phyloP scores from a whole-genome alignment of 1,140 invertebrate species.

The Ganaspis sp. region DNA sequence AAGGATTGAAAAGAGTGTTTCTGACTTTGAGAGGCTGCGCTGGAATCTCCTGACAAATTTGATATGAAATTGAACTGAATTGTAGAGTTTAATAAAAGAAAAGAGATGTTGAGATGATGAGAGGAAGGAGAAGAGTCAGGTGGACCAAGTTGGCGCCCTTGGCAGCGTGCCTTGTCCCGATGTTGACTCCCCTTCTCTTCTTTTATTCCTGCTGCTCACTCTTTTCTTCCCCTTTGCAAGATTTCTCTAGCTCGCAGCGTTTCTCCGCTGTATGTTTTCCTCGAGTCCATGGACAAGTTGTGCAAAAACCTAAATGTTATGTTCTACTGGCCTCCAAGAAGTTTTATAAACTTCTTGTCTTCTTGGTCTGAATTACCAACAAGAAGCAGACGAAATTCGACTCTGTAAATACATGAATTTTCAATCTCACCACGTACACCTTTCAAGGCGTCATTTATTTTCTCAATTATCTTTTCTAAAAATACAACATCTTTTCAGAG shows the following conservation, averaged over 20 bases:
- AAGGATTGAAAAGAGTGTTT: no score
- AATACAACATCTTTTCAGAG: neutral
- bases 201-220: neutral
- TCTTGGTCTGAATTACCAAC: neutral
- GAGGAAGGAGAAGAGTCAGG: conserved; percentile 37
- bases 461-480: neutral
- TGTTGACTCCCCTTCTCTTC: conserved; percentile 42
- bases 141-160: conserved; percentile 60
- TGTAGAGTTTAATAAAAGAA: neutral
- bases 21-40: no score
- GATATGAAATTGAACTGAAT: neutral
- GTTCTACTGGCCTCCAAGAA: neutral
- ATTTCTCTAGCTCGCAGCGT: conserved; percentile 5
- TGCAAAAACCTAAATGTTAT: neutral
- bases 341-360: conserved; percentile 9
- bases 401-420: neutral
- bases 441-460: neutral
- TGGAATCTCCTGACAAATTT: neutral
- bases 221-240: neutral
- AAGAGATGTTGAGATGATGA: neutral
- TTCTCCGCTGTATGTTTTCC: neutral
- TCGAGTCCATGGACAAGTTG: neutral
- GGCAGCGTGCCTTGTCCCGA: conserved; percentile 56
- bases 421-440: neutral
- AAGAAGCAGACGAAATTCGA: neutral